Conservation (phyloP, 2,888 invertebrate species). For the Vesta saturnalis region DNA sequence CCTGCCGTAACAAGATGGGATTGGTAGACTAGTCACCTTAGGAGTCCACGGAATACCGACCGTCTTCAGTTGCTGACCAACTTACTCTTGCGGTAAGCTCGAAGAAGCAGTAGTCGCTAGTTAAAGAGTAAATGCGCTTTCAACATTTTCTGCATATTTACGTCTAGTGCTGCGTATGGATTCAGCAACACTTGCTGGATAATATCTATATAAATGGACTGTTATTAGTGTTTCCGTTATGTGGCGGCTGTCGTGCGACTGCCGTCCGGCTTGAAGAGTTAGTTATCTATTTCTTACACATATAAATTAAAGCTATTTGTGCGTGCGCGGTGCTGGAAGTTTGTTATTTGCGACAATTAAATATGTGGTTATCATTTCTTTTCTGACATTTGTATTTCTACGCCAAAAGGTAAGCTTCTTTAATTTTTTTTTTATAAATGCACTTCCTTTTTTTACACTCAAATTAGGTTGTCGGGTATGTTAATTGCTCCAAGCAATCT, state of each 20-base stretch:
- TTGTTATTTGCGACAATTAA: constrained; percentile 32
- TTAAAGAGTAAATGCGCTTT: constrained; percentile 27
- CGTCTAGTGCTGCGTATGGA: constrained; percentile 28
- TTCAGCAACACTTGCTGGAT: constrained; percentile 35
- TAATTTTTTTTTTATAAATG: constrained; percentile 29
- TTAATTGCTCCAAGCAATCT: constrained; percentile 43
- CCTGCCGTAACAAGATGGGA: constrained; percentile 57
- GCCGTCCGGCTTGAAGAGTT: constrained; percentile 39
- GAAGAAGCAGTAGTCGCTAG: constrained; percentile 29
- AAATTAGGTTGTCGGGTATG: constrained; percentile 44
- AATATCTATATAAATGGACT: constrained; percentile 41
- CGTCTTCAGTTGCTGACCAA: constrained; percentile 51
- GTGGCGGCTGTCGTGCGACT: constrained; percentile 48
- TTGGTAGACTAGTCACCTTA: constrained; percentile 56
- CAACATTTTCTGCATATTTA: constrained; percentile 15
- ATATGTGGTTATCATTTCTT: constrained; percentile 50
- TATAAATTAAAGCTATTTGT: constrained; percentile 29
- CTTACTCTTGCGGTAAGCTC: constrained; percentile 40
- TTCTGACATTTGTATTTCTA: constrained; percentile 53
- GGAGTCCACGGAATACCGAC: constrained; percentile 48
- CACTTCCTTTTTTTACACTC: constrained; percentile 9
- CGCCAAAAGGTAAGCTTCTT: constrained; percentile 55
- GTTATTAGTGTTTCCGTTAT: constrained; percentile 49
- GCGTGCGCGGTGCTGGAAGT: constrained; percentile 31
- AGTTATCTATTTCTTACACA: constrained; percentile 31